Conservation (phyloP, 1,140 invertebrate species). For the Augochlora pura region DNA sequence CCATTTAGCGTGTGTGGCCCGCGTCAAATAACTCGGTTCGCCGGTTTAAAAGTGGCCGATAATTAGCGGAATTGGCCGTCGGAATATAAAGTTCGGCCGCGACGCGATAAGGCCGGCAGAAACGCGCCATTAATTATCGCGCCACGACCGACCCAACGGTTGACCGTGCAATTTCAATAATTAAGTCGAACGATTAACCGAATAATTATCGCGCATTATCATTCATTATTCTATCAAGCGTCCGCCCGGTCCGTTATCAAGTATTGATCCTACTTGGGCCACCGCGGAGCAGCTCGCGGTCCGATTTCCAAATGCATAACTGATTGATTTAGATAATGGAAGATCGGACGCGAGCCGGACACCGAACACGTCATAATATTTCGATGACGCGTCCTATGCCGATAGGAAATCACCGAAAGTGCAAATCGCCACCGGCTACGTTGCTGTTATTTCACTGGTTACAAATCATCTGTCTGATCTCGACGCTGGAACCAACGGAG, state of each 20-base stretch:
- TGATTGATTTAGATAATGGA: slow-evolving; percentile 50
- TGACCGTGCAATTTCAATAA: slow-evolving; percentile 60
- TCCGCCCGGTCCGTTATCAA: slow-evolving; percentile 37
- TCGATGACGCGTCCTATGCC: slow-evolving; percentile 5
- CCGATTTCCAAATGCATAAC: slow-evolving; percentile 48
- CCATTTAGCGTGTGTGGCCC: not conserved
- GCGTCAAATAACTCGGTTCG: not conserved
- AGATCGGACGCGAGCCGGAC: slow-evolving; percentile 30
- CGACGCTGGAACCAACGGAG: too few species aligned
- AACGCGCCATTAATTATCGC: slow-evolving; percentile 49
- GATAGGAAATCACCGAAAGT: not conserved
- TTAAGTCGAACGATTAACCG: slow-evolving; percentile 55
- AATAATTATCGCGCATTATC: slow-evolving; percentile 56
- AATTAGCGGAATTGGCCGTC: not conserved
- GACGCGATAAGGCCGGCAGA: slow-evolving; percentile 13
- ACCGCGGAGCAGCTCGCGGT: slow-evolving; percentile 18
- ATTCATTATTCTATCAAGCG: slow-evolving; percentile 57
- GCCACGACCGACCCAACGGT: slow-evolving; percentile 21
- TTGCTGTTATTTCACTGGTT: too few species aligned
- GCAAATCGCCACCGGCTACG: too few species aligned
- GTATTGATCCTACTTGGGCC: slow-evolving; percentile 46
- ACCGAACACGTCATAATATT: slow-evolving; percentile 26
- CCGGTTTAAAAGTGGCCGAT: not conserved
- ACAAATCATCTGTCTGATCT: too few species aligned
- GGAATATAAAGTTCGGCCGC: not conserved